Conservation (phyloP, 2,797 vertebrate genomes). For the Naso thynnoides region DNA sequence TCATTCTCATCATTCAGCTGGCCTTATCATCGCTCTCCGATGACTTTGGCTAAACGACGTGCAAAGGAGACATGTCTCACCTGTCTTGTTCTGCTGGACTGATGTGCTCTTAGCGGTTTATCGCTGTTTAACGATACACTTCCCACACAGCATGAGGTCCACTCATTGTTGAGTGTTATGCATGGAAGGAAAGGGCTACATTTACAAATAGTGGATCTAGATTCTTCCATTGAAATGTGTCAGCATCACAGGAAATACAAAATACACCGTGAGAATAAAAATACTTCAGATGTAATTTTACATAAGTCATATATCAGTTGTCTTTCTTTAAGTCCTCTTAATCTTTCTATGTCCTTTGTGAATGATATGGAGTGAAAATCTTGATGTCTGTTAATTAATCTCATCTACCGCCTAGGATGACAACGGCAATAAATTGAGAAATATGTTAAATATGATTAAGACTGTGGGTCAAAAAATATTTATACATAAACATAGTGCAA, state of each 20-base stretch:
- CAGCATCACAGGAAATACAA: not conserved
- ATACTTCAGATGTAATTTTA: not conserved
- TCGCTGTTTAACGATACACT: slow-evolving; percentile 31
- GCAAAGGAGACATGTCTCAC: slow-evolving; percentile 61
- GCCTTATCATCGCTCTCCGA: slow-evolving; percentile 64
- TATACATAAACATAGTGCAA: not conserved
- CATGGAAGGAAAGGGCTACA: not conserved
- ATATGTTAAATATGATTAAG: not conserved
- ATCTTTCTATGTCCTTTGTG: not conserved
- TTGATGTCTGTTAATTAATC: not conserved
- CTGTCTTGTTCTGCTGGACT: slow-evolving; percentile 58
- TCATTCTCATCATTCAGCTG: slow-evolving; percentile 67
- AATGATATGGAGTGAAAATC: not conserved
- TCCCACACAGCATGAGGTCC: slow-evolving; percentile 7
- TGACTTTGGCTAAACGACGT: slow-evolving; percentile 65
- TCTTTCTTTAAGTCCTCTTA: not conserved
- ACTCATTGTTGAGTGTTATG: not conserved
- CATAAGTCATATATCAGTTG: not conserved
- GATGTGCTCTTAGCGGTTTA: slow-evolving; percentile 44
- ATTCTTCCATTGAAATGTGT: not conserved
- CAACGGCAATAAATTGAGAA: not conserved
- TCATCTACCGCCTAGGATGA: not conserved
- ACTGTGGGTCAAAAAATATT: not conserved
- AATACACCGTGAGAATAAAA: not conserved
- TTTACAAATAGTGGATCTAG: not conserved